Conservation (phyloP, 92 coral and sea anemone genomes). For the Porites evermanni region DNA sequence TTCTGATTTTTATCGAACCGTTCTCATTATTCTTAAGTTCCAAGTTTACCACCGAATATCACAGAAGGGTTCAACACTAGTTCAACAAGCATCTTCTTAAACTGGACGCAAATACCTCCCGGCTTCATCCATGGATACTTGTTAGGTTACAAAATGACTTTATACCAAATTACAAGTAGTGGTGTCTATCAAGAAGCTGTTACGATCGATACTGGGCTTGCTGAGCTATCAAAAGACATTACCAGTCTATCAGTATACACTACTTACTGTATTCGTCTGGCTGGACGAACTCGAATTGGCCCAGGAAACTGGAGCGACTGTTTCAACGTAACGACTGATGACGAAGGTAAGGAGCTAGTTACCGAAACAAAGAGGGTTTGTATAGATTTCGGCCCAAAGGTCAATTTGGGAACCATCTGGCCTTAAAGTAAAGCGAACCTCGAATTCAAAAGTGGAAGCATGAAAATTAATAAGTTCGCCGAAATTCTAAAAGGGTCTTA, state of each 20-base stretch:
- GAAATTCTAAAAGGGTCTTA: too few relatives aligned
- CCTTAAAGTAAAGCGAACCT: too few relatives aligned
- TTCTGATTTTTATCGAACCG: neutral
- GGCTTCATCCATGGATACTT: constrained; percentile 12
- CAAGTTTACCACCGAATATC: constrained; percentile 21
- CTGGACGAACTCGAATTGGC: constrained; percentile 42
- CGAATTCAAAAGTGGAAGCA: too few relatives aligned
- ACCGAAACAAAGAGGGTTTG: too few relatives aligned
- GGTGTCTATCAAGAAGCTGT: neutral
- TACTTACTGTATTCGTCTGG: constrained; percentile 30
- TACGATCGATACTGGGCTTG: neutral
- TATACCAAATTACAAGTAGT: neutral
- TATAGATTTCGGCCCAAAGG: too few relatives aligned
- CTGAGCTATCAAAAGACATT: constrained; percentile 9
- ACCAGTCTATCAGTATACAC: neutral
- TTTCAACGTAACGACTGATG: constrained; percentile 25
- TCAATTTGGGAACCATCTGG: too few relatives aligned
- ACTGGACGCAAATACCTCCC: constrained; percentile 3
- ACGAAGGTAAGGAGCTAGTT: constrained; percentile 11
- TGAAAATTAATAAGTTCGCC: too few relatives aligned
- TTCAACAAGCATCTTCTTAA: constrained; percentile 1
- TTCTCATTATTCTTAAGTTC: constrained; percentile 14
- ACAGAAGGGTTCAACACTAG: constrained; percentile 20
- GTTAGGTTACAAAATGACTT: constrained; percentile 6
- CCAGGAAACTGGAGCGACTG: constrained; percentile 50